Evolutionary conservation across 1,140 invertebrate species (phyloP), one percentile per base, ranked within the genome.

Genomic region (Cydia amplana): DNA sequence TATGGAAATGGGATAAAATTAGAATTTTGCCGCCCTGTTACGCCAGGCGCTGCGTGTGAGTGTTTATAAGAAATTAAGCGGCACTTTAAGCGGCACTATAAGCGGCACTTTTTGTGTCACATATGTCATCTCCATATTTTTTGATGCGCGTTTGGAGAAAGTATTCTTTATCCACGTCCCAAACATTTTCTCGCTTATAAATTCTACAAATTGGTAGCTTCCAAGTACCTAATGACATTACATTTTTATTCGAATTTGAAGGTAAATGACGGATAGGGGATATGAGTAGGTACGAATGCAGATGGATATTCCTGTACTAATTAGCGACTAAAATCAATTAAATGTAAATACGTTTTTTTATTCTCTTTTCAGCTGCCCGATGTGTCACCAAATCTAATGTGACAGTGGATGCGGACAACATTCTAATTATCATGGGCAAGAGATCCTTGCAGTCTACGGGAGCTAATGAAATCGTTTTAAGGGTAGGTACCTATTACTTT

Each of bases 371-470:
- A 91, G 89, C 83, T 79, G 89, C 86, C 20, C 82, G 85, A 20
- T 91, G 89, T 46, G 73, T 88, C 14, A 65, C 65, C 12, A 65
- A 75, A 3, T 36, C 73, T 16, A 74, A 77, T 2, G 72, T 46
- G 1, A 75, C 76, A 3, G 25, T 79, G 12, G 74, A 74, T 0
- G 36, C 82, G 9, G 77, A 86, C 7, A 78, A 88, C 28, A 16
- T 91, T 7, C 70, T 91, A 1, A 78, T 90, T 9, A 75, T 91
- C 20, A 77, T 91, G 55, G 90, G 90, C 0, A 91, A 91, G 65
- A 85, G 67, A 12, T 89, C 87, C 5, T 73, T 91, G 32, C 83
- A 84, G 18, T 64, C 67, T 2, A 83, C 80, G 43, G 78, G 74
- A 4, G 79, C 78, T 12, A 74, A 79, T 10, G 88, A 91, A 74